Evolutionary conservation across 2,888 invertebrate genomes (phyloP).

Genomic region (Calameuta pallipes): DNA sequence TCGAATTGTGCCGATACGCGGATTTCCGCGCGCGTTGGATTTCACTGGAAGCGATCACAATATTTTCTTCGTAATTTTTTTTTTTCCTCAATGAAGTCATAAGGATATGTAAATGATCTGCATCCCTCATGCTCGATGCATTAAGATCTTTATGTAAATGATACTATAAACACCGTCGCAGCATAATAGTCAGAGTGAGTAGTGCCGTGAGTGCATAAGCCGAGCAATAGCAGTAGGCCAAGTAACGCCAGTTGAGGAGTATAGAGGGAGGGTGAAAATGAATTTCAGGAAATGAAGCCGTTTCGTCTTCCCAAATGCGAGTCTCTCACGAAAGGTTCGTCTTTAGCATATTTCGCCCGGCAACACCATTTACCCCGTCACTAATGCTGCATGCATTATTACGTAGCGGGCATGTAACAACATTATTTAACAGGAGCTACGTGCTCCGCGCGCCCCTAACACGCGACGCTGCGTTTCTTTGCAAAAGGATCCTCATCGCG

Average conservation of each 20-base stretch:
- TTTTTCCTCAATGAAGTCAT: not conserved
- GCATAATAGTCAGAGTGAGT: not conserved
- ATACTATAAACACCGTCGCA: not conserved
- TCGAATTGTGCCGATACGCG: no score
- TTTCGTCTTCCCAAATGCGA: conserved; percentile 43
- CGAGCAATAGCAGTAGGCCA: not conserved
- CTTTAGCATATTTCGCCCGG: conserved; percentile 29
- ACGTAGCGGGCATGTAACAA: conserved; percentile 15
- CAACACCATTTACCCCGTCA: conserved; percentile 12
- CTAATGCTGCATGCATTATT: conserved; percentile 29
- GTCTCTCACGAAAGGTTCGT: conserved; percentile 35
- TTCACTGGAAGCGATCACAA: no score
- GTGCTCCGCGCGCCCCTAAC: conserved; percentile 18
- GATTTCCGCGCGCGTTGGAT: no score
- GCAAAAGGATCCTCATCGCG: not conserved
- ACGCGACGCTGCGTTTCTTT: not conserved
- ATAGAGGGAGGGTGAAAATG: conserved; percentile 32
- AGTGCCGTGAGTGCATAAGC: not conserved
- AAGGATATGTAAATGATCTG: not conserved
- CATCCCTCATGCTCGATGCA: not conserved
- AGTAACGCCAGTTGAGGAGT: not conserved
- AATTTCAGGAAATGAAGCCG: conserved; percentile 43
- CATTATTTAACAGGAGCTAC: conserved; percentile 25
- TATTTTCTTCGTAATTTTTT: no score
- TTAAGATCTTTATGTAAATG: not conserved